Percentiles rank a stretch among this genome's conserved stretches.
Evolutionary conservation across 2,113 vertebrate genomes (phyloP).

Genomic region (Peromyscus leucopus): DNA sequence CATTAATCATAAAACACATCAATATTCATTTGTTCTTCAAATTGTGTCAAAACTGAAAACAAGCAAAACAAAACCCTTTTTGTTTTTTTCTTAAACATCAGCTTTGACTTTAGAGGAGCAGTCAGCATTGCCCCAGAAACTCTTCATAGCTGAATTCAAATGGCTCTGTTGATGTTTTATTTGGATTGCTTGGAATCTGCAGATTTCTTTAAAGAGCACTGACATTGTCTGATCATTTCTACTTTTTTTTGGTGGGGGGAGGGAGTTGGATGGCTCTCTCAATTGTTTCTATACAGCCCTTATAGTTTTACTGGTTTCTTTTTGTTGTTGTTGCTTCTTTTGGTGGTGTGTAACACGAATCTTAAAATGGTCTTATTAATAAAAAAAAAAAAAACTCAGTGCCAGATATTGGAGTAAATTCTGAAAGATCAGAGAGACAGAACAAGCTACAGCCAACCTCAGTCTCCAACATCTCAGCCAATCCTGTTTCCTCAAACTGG

Average conservation of each 20-base stretch:
- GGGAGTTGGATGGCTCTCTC: not conserved
- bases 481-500: too few relatives aligned
- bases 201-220: not conserved
- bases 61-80: not conserved
- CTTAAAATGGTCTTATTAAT: too few relatives aligned
- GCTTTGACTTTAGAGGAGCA: not conserved
- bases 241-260: too few relatives aligned
- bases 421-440: too few relatives aligned
- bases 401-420: too few relatives aligned
- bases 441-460: too few relatives aligned
- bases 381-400: too few relatives aligned
- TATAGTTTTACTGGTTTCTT: not conserved
- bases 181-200: not conserved
- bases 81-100: not conserved
- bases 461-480: too few relatives aligned
- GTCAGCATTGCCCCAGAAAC: not conserved
- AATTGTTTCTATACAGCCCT: not conserved
- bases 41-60: not conserved
- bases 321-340: not conserved
- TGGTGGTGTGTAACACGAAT: too few relatives aligned
- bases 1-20: constrained; percentile 32
- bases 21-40: not conserved
- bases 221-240: not conserved
- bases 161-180: not conserved
- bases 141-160: not conserved